Evolutionary conservation across 2,888 invertebrate species (phyloP).

Genomic region (Coleophora deauratella): DNA sequence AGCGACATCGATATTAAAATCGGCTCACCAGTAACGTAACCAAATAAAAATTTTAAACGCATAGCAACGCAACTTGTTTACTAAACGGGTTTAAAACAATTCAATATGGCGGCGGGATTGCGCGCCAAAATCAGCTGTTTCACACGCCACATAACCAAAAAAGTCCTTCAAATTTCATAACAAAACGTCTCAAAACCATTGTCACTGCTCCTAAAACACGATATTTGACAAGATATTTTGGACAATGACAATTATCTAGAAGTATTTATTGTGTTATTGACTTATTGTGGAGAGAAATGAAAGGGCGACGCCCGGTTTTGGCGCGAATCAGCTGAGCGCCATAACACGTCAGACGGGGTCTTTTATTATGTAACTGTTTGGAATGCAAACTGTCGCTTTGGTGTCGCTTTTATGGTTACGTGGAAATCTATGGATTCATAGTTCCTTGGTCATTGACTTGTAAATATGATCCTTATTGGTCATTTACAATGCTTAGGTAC

Average conservation of each 20-base stretch:
- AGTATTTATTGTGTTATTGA: slow-evolving; percentile 13
- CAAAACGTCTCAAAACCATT: slow-evolving; percentile 15
- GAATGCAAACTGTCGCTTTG: slow-evolving; percentile 2
- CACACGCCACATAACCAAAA: slow-evolving; percentile 18
- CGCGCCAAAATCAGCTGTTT: slow-evolving; percentile 33
- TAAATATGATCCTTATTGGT: background rate
- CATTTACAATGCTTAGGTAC: background rate
- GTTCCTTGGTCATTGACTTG: background rate
- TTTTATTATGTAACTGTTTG: slow-evolving; percentile 17
- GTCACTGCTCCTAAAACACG: slow-evolving; percentile 19
- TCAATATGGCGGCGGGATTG: slow-evolving; percentile 19
- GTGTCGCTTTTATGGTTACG: background rate
- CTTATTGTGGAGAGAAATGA: background rate
- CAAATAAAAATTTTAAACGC: slow-evolving; percentile 5
- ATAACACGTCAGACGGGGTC: slow-evolving; percentile 16
- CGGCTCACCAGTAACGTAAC: no score
- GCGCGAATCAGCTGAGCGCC: slow-evolving; percentile 26
- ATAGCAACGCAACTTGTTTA: slow-evolving; percentile 19
- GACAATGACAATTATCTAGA: slow-evolving; percentile 21
- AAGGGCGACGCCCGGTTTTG: slow-evolving; percentile 14
- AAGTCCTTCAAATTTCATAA: slow-evolving; percentile 2
- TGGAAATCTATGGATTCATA: background rate
- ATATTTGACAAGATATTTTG: slow-evolving; percentile 22
- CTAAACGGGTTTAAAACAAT: slow-evolving; percentile 5
- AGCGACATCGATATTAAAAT: no score